Evolutionary conservation across 2,113 vertebrate genomes (phyloP), one percentile per base, ranked within the genome.

Genomic region (Vicugna pacos): DNA sequence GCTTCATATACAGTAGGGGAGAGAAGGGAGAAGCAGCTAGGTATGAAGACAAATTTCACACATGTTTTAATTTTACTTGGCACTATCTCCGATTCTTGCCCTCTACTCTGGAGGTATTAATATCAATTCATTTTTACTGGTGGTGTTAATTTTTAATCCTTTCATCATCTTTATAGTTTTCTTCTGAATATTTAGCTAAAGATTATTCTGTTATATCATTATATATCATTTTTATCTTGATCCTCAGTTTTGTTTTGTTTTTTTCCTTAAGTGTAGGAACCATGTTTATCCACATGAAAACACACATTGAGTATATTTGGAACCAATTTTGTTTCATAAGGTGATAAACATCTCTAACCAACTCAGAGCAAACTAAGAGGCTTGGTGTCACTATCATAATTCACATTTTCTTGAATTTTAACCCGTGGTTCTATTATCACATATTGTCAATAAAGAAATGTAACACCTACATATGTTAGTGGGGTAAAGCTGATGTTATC

Each of bases 341-440:
- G 19, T 95, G 50, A 75, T 46, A 95, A 93, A 76, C 7, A 93
- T 56, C 54, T 97, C 48, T 90, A 73, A 86, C 28, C 42, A 84
- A 93, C n/a, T 93, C 24, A 92, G 79, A 82, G 65, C n/a, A 96
- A 86, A 92, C 81, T 65, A 84, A 92, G 38, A 97, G 89, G 62
- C 28, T 90, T 70, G 54, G 32, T 89, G 92, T 32, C 52, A 90
- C 42, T 42, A 92, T 48, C 35, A 46, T 8, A 84, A 92, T 64
- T 91, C 52, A 85, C 13, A 86, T 67, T 50, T 91, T 96, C 50
- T 46, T 95, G 16, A 19, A 92, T 48, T 94, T 54, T 88, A 82
- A 60, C 62, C 58, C 13, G 22, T 35, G 42, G 13, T 86, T 65
- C 64, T 86, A 80, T 17, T 48, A 94, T 86, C 14, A 91, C 38